These are phyloP conservation scores for Trichonephila clavata DNA, from an alignment of 1,140 invertebrate species.

Conservation along the genomic window DNA sequence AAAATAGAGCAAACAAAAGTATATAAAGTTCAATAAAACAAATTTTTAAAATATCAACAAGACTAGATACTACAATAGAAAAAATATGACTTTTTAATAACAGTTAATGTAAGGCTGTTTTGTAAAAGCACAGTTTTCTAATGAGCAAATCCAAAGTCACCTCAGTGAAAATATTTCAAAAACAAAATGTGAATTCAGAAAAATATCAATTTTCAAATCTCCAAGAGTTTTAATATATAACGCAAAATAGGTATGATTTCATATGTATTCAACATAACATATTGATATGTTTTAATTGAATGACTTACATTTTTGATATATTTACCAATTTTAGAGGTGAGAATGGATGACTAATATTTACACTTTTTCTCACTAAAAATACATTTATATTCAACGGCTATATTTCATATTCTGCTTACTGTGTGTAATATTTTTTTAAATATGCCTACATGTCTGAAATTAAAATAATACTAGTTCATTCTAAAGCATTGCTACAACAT, in stretches of 20 bases:
- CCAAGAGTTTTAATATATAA: background rate
- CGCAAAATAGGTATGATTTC: background rate
- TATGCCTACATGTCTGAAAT: constrained; percentile 3
- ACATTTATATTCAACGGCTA: background rate
- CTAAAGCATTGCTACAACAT: constrained; percentile 3
- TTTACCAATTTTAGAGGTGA: constrained; percentile 29
- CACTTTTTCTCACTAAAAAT: background rate
- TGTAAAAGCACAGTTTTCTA: constrained; percentile 25
- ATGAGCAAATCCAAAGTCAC: constrained; percentile 26
- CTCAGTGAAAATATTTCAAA: background rate
- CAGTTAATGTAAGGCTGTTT: background rate
- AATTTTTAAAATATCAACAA: constrained; percentile 37
- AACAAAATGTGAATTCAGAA: background rate
- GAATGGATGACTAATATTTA: background rate
- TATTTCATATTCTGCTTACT: background rate
- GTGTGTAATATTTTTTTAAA: background rate
- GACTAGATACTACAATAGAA: constrained; percentile 31
- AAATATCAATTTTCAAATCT: background rate
- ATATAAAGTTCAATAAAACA: background rate
- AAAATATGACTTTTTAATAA: constrained; percentile 34
- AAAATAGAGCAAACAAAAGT: background rate
- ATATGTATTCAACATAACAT: background rate
- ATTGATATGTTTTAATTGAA: constrained; percentile 1
- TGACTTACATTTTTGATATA: background rate
- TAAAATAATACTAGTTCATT: constrained; percentile 11